These are phyloP conservation scores for Melanotaenia nigrans DNA, from an alignment of 2,797 vertebrate genomes.

Conservation along the genomic window DNA sequence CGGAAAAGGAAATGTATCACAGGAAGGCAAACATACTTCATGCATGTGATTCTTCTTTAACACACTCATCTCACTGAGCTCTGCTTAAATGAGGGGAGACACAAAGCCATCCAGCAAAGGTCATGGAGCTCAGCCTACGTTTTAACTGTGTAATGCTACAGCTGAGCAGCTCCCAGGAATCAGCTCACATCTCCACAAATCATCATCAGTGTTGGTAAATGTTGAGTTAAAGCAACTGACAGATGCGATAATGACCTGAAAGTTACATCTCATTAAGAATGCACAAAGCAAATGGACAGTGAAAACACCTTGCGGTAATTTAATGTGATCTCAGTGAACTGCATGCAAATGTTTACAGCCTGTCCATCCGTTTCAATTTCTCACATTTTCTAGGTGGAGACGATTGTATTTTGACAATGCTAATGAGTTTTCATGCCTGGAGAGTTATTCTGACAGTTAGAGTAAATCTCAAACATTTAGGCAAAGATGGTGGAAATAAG, in stretches of 20 bases:
- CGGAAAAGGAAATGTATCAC: constrained; percentile 50
- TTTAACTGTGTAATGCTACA: constrained; percentile 73
- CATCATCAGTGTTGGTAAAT: constrained; percentile 58
- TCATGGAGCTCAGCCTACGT: constrained; percentile 71
- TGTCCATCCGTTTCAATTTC: constrained; percentile 15
- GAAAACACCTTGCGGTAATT: constrained; percentile 4
- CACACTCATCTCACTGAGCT: constrained; percentile 58
- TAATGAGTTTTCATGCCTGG: constrained; percentile 23
- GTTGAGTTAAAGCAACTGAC: constrained; percentile 25
- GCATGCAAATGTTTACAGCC: constrained; percentile 5
- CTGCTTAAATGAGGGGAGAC: constrained; percentile 63
- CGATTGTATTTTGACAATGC: constrained; percentile 25
- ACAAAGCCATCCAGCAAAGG: constrained; percentile 68
- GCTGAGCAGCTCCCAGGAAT: constrained; percentile 31
- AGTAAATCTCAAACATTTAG: constrained; percentile 14
- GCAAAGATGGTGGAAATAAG: constrained; percentile 19
- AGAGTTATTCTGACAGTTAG: constrained; percentile 9
- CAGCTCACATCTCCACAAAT: constrained; percentile 60
- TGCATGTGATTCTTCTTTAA: constrained; percentile 61
- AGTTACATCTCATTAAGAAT: constrained; percentile 26
- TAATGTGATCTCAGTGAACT: constrained; percentile 8
- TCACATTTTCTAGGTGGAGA: constrained; percentile 1
- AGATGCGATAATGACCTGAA: constrained; percentile 16
- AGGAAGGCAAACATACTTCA: constrained; percentile 52
- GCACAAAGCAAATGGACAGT: background rate